A percentile compares a stretch with the other conserved stretches of the same genome.
phyloP scores from a whole-genome alignment of 2,797 vertebrate genomes.

The Cephalopachus bancanus region DNA sequence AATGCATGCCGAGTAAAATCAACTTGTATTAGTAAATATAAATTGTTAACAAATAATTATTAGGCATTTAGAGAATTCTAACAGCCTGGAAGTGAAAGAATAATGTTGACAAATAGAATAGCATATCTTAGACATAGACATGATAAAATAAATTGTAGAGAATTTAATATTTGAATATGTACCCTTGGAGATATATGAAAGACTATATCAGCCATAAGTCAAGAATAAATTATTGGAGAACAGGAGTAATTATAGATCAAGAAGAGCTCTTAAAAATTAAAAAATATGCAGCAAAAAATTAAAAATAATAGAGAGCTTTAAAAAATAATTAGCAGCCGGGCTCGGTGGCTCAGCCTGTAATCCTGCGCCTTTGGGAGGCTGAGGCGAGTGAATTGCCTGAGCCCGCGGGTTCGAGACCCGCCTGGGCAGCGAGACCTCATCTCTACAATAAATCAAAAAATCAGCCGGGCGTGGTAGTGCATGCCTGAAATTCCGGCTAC shows the following conservation, averaged over 20 bases:
- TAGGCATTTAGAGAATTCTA: not conserved
- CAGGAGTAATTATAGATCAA: not conserved
- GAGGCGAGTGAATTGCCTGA: too few species aligned
- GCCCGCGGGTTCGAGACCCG: too few species aligned
- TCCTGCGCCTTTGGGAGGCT: too few species aligned
- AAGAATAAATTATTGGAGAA: not conserved
- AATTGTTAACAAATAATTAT: not conserved
- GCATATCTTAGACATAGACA: not conserved
- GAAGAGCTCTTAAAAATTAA: constrained; percentile 35
- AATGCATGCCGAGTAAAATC: not conserved
- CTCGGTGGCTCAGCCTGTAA: too few species aligned
- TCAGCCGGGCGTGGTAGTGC: too few species aligned
- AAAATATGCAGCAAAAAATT: not conserved
- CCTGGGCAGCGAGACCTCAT: too few species aligned
- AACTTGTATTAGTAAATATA: not conserved
- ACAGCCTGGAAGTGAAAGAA: not conserved
- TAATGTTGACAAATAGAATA: not conserved
- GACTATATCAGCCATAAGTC: not conserved
- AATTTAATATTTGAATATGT: not conserved
- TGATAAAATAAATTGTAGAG: not conserved
- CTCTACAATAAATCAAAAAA: too few species aligned
- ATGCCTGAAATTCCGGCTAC: too few species aligned
- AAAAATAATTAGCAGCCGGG: not conserved
- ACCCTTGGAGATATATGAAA: not conserved
- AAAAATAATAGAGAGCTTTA: not conserved